Evolutionary conservation across 2,113 vertebrate genomes (phyloP), one percentile per base, ranked within the genome.

Genomic region (Arvicanthis niloticus): DNA sequence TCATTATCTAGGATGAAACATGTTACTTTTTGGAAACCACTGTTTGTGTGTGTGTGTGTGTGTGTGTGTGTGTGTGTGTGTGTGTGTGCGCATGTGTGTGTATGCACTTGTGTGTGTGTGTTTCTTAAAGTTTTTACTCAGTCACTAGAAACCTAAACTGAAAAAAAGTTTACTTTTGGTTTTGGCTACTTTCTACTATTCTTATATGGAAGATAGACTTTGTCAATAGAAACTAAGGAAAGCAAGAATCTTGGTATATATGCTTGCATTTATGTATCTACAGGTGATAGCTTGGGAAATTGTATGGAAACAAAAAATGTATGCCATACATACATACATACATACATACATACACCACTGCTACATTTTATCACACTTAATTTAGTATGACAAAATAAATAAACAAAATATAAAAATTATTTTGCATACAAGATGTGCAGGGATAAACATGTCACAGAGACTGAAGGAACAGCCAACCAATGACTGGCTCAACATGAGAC

Each of bases 1-100:
- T 97, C n/a, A 17, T 95, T 93, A 21, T 29, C 26, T 48, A 65
- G 29, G 78, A 95, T 93, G 45, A 96, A 97, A 17, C 77, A 91
- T 56, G 62, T 73, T 90, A 91, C 91, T 95, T 75, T 40, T 91
- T 78, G 73, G 75, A 96, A 96, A 89, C n/a, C 12, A 15, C 3
- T 42, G 17, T 7, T 1, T 34, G 6, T 91, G 34, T 37, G 1
- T 82, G 37, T 82, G 34, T 37, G 2, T 82, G 53, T 82, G 51
- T 56, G 5, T 82, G 53, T 82, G 37, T 58, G 5, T 84, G 56
- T 42, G 56, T 40, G 6, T 29, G 53, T 62, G 37, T 26, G 3
- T 84, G 58, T 62, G 53, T 40, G 3, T 31, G 56, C 42, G 56
- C 24, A 1, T 84, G 56, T 42, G 22, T 60, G 7, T 62, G 22